These are phyloP conservation scores for Sitta europaea DNA, from an alignment of 2,113 vertebrate genomes.

Conservation along the genomic window DNA sequence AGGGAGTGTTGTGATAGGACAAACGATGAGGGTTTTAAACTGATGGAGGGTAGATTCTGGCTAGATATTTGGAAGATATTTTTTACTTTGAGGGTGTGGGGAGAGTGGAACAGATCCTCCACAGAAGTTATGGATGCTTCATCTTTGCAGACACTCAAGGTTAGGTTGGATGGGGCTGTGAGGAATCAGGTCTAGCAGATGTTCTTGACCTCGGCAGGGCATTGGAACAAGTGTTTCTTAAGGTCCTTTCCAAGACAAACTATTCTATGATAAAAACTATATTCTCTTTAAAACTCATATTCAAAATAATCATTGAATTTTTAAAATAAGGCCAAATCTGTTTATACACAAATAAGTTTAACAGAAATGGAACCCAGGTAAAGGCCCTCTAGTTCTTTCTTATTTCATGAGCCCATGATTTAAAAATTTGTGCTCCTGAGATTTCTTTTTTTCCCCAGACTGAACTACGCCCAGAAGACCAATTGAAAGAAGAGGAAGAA, in stretches of 20 bases:
- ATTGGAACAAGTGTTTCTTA: background rate
- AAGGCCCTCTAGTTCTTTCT: background rate
- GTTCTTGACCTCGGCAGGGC: background rate
- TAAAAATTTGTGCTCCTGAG: background rate
- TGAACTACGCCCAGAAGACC: background rate
- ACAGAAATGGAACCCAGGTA: accelerated
- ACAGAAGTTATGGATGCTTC: background rate
- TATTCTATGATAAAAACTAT: background rate
- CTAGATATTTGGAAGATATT: background rate
- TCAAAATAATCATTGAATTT: background rate
- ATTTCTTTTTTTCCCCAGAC: background rate
- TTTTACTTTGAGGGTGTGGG: background rate
- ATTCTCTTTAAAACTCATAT: background rate
- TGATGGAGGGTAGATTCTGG: background rate
- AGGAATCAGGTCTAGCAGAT: background rate
- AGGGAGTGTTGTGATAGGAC: accelerated
- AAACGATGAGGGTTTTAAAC: background rate
- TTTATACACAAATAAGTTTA: background rate
- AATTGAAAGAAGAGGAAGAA: background rate
- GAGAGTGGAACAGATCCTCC: background rate
- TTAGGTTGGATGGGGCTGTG: background rate
- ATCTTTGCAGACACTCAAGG: background rate
- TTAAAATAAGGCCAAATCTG: background rate
- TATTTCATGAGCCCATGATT: background rate
- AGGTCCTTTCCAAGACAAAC: background rate